Evolutionary conservation across 2,797 vertebrate species (phyloP), one percentile per base, ranked within the genome.

Genomic region (Halcyon badia): DNA sequence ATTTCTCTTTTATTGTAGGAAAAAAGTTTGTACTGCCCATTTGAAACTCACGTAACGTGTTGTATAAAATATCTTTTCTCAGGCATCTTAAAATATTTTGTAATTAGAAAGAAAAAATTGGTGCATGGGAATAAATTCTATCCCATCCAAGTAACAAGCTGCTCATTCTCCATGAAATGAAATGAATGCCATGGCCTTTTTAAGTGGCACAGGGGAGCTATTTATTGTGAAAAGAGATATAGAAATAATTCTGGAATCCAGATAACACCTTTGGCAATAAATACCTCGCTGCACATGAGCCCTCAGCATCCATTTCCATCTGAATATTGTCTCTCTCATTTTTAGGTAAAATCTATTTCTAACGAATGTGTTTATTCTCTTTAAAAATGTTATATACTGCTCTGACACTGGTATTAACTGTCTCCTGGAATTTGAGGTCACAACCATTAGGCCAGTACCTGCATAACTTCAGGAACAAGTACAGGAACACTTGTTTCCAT

Each of bases 121-220:
- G 39, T 71, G 65, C 46, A 56, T 24, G 79, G 80, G 69, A 83
- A 91, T 95, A 92, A 95, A 87, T 94, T 95, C 68, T 95, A 62
- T 87, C 83, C 90, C 51, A 89, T 95, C 69, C 61, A 91, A 83
- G 66, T 75, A 96, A 96, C 91, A 97, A 95, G 90, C 90, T 97
- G 85, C 46, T 95, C 72, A 90, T 94, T 65, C 83, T 95, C 88
- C 52, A 52, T 97, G 91, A 97, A 98, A 96, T 96, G 73, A 94
- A 97, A 95, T 96, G 18, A 97, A 97, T 95, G 78, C 39, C 69
- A 49, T 42, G 80, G 93, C 77, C 87, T 96, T 97, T 97, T 94
- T 9, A 97, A 95, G 81, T 6, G 8, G 49, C 85, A 89, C 71
- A 42, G 35, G 91, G 86, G 95, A 95, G 71, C 4, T 81, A 94